phyloP scores from a whole-genome alignment of 2,113 vertebrate genomes.

The Colaptes auratus region DNA sequence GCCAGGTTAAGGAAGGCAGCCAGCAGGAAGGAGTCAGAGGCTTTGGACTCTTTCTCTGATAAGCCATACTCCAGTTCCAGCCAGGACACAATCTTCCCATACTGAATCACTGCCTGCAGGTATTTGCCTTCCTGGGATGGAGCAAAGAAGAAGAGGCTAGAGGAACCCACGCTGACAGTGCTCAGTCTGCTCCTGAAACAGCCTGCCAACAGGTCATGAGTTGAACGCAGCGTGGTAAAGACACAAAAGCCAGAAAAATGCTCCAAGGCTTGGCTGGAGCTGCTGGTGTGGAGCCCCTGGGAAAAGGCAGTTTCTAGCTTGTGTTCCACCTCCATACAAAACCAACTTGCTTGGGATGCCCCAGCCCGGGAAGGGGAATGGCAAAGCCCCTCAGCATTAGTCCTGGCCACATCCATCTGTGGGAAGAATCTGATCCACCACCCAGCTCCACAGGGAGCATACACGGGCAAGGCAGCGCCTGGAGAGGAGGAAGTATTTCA shows the following conservation, averaged over 20 bases:
- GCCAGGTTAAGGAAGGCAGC: constrained; percentile 93
- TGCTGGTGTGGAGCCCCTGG: background rate
- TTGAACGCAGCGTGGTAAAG: background rate
- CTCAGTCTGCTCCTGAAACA: background rate
- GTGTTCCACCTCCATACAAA: background rate
- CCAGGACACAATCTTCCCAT: constrained; percentile 91
- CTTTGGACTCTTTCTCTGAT: constrained; percentile 82
- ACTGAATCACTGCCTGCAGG: constrained; percentile 90
- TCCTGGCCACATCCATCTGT: background rate
- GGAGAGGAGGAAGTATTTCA: background rate
- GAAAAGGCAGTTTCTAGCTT: background rate
- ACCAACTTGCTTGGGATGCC: background rate
- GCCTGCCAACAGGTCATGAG: background rate
- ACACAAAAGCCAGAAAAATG: background rate
- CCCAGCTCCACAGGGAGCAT: background rate
- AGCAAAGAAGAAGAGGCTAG: background rate
- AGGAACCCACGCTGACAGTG: background rate
- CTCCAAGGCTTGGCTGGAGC: background rate
- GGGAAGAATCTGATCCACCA: background rate
- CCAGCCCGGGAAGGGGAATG: background rate
- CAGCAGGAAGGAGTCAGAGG: constrained; percentile 81
- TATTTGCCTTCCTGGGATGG: constrained; percentile 83
- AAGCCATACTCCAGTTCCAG: constrained; percentile 90
- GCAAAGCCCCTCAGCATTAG: background rate
- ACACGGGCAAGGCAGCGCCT: background rate